phyloP scores from a whole-genome alignment of 2,888 invertebrate genomes.

The Drosophila helvetica region DNA sequence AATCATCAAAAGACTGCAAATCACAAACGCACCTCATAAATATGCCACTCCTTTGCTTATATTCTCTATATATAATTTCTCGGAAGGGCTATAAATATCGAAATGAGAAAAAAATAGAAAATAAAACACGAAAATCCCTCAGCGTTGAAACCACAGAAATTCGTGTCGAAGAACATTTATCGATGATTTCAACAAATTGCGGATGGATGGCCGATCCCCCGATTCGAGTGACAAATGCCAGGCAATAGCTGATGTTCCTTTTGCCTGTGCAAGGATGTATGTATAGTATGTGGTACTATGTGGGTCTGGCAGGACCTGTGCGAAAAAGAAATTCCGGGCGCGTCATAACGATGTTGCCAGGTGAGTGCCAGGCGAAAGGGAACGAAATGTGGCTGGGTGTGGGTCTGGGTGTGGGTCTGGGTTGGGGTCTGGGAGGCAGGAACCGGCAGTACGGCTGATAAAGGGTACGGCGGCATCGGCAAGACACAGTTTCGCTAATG shows the following conservation, averaged over 20 bases:
- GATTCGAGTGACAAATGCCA: not conserved
- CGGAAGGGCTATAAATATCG: not conserved
- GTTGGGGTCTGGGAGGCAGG: not conserved
- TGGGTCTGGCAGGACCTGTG: constrained; percentile 4
- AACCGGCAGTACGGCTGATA: constrained; percentile 3
- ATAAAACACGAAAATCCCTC: not conserved
- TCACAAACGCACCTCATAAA: not conserved
- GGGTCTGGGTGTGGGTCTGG: too few relatives aligned
- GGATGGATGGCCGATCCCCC: not conserved
- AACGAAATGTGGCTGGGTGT: constrained; percentile 1
- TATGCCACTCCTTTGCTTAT: not conserved
- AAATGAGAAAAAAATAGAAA: too few relatives aligned
- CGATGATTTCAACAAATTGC: not conserved
- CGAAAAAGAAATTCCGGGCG: constrained; percentile 43
- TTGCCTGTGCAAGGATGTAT: not conserved
- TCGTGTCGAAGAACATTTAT: not conserved
- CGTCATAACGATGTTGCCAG: constrained; percentile 59
- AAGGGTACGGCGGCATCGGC: constrained; percentile 32
- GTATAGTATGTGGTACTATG: not conserved
- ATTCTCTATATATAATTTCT: not conserved
- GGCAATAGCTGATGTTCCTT: constrained; percentile 6
- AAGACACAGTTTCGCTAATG: constrained; percentile 76
- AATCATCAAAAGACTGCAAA: not conserved
- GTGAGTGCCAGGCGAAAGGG: constrained; percentile 30
- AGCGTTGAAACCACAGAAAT: not conserved